A percentile compares a stretch with the other conserved stretches of the same genome.
phyloP scores from a whole-genome alignment of 92 coral and sea anemone genomes.

The Epizoanthus fatuus region DNA sequence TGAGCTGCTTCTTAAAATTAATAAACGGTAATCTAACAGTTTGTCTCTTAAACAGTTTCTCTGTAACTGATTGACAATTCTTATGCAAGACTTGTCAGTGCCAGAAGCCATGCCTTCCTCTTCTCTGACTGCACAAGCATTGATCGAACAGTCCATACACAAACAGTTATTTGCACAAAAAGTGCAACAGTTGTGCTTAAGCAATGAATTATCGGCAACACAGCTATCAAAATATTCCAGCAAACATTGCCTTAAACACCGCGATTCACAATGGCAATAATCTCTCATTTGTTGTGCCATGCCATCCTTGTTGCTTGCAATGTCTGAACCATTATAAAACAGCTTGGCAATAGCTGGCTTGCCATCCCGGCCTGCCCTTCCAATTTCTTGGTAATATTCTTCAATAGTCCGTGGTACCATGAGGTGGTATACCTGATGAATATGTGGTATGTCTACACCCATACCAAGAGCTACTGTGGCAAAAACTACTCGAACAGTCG shows the following conservation, averaged over 20 bases:
- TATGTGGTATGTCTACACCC: constrained; percentile 4
- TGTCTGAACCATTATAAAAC: neutral
- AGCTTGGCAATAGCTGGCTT: neutral
- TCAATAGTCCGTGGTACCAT: constrained; percentile 9
- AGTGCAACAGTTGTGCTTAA: neutral
- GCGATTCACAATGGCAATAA: neutral
- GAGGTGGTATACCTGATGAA: neutral
- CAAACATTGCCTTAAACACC: neutral
- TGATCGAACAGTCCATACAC: neutral
- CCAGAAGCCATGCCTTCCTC: neutral
- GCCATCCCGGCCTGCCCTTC: neutral
- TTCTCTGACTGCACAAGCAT: neutral
- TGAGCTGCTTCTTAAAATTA: neutral
- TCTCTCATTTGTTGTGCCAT: neutral
- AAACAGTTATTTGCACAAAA: neutral
- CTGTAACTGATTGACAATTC: neutral
- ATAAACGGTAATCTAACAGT: neutral
- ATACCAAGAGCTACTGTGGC: neutral
- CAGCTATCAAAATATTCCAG: neutral
- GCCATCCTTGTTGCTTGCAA: neutral
- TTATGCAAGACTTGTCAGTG: neutral
- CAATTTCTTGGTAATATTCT: neutral
- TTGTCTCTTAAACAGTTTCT: neutral
- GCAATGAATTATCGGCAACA: neutral
- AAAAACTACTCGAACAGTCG: neutral